Evolutionary conservation across 2,797 vertebrate species (phyloP).

Genomic region (Limosa lapponica): DNA sequence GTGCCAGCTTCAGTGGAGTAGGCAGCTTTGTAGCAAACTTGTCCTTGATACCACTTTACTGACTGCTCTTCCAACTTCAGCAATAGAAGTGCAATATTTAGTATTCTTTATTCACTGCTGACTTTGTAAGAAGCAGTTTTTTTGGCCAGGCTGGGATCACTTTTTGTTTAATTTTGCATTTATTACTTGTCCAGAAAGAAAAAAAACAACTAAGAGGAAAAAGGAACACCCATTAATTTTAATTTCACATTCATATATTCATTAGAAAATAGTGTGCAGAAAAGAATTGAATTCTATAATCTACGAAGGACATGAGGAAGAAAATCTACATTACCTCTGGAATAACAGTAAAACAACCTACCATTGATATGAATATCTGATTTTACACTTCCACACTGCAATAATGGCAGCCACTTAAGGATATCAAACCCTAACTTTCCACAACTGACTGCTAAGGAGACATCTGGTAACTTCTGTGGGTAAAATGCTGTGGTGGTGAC

Average conservation of each 20-base stretch:
- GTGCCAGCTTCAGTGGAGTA: neutral
- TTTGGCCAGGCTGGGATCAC: neutral
- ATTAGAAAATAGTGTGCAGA: neutral
- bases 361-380: neutral
- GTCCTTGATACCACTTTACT: neutral
- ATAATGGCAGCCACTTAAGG: neutral
- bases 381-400: neutral
- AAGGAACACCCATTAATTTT: neutral
- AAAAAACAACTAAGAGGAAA: neutral
- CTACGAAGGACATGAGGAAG: neutral
- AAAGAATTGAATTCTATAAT: neutral
- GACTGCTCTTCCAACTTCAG: neutral
- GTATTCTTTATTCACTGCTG: neutral
- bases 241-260: neutral
- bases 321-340: neutral
- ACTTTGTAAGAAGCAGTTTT: neutral
- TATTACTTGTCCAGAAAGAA: neutral
- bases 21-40: neutral
- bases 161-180: neutral
- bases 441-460: neutral
- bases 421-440: neutral
- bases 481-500: neutral
- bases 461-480: neutral
- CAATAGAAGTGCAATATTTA: neutral
- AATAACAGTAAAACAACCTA: neutral